Conservation (phyloP, 2,888 invertebrate species). For the Pristionchus japonicus region DNA sequence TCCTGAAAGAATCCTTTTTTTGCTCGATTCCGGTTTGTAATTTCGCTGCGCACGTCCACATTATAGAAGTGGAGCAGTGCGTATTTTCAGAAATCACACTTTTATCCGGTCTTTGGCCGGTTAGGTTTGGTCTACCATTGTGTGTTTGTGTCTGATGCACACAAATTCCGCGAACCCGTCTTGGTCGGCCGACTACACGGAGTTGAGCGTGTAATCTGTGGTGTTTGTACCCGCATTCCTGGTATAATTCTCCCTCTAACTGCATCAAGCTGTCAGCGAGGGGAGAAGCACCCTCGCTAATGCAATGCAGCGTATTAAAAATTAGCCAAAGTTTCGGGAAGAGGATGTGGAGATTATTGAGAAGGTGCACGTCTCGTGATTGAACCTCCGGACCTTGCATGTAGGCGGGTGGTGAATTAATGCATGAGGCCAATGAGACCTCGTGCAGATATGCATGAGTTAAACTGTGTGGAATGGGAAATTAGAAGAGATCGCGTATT, state of each 20-base stretch:
- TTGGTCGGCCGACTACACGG: neutral
- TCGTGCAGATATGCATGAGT: neutral
- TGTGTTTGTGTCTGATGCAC: neutral
- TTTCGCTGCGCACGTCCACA: neutral
- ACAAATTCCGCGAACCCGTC: neutral
- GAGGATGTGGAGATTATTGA: neutral
- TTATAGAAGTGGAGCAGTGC: neutral
- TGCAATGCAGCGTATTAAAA: neutral
- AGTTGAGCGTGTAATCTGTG: too few relatives aligned
- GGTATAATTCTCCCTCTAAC: neutral
- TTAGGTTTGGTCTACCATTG: neutral
- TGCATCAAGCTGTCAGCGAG: neutral
- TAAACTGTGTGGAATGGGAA: neutral
- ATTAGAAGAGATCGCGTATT: neutral
- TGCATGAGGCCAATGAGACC: neutral
- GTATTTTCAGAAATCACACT: neutral
- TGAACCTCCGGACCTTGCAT: neutral
- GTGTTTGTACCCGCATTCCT: neutral
- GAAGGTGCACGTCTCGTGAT: neutral
- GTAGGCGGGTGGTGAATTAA: neutral
- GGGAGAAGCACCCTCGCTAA: slow-evolving; percentile 15
- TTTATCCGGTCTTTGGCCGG: neutral
- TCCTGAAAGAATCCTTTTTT: too few relatives aligned
- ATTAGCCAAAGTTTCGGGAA: neutral
- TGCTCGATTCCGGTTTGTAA: neutral